Conservation (phyloP, 2,113 vertebrate species). For the Oreotragus oreotragus region DNA sequence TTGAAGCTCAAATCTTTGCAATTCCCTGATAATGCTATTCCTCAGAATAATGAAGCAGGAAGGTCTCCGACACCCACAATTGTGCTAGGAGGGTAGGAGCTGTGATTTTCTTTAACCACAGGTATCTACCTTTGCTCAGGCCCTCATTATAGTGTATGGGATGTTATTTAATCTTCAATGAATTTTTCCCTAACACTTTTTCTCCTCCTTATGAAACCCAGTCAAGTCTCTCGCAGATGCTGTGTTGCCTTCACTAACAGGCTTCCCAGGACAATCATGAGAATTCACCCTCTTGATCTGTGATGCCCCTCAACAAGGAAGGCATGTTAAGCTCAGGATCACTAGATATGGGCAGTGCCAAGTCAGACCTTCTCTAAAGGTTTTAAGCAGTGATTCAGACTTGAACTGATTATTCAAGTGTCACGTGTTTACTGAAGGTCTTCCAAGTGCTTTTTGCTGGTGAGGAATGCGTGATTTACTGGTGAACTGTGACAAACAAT, state of each 20-base stretch:
- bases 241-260: neutral
- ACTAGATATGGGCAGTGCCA: neutral
- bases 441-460: neutral
- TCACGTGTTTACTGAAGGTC: neutral
- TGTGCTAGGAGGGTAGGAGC: constrained; percentile 44
- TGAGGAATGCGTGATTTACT: neutral
- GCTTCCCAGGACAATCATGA: constrained; percentile 4
- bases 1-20: constrained; percentile 65
- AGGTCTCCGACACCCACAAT: constrained; percentile 55
- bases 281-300: constrained; percentile 32
- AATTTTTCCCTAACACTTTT: constrained; percentile 25
- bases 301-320: neutral
- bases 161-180: constrained; percentile 61
- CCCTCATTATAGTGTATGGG: constrained; percentile 55
- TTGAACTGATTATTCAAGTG: neutral
- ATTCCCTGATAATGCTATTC: constrained; percentile 69
- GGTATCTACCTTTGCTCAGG: constrained; percentile 64
- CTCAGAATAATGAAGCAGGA: constrained; percentile 70
- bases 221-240: neutral
- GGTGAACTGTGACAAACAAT: constrained; percentile 7
- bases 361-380: neutral
- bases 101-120: constrained; percentile 73
- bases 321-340: neutral
- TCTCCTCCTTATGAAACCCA: constrained; percentile 1
- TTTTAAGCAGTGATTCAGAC: neutral